Evolutionary conservation across 2,888 invertebrate species (phyloP).

Genomic region (Phalangium opilio): DNA sequence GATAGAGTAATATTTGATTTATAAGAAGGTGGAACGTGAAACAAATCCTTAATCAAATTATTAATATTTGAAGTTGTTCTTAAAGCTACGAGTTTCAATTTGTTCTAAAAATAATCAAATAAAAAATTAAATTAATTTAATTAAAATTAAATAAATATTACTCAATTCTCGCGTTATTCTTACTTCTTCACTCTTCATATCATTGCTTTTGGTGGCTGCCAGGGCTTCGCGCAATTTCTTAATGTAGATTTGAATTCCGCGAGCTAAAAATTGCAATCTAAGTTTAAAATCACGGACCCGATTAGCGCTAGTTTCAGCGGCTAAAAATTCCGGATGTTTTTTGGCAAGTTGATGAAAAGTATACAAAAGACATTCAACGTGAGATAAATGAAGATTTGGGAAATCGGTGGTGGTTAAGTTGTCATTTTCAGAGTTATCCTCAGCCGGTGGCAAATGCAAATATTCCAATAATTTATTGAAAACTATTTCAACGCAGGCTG

Average conservation of each 20-base stretch:
- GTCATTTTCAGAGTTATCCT: slow-evolving; percentile 36
- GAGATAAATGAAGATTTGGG: slow-evolving; percentile 80
- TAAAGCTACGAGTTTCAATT: slow-evolving; percentile 46
- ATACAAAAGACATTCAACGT: slow-evolving; percentile 79
- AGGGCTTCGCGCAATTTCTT: slow-evolving; percentile 49
- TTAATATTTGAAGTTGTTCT: slow-evolving; percentile 86
- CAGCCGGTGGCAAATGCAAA: slow-evolving; percentile 68
- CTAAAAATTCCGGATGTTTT: slow-evolving; percentile 58
- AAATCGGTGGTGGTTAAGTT: slow-evolving; percentile 34
- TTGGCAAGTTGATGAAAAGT: slow-evolving; percentile 56
- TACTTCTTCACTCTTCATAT: slow-evolving; percentile 54
- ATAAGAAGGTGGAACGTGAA: slow-evolving; percentile 83
- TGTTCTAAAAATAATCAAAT: slow-evolving; percentile 36
- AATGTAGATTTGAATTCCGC: slow-evolving; percentile 72
- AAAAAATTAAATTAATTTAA: background rate
- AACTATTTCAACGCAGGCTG: slow-evolving; percentile 45
- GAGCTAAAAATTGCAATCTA: slow-evolving; percentile 76
- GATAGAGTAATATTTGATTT: slow-evolving; percentile 39
- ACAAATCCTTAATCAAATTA: slow-evolving; percentile 77
- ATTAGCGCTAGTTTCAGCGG: slow-evolving; percentile 44
- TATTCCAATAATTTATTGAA: slow-evolving; percentile 63
- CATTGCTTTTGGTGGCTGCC: slow-evolving; percentile 49
- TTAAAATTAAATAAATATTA: background rate
- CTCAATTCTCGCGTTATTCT: too few relatives aligned
- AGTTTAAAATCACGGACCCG: slow-evolving; percentile 69